A percentile compares a stretch with the other conserved stretches of the same genome.
Conservation (phyloP, 2,888 invertebrate genomes). For the Acanthopleura granulata region DNA sequence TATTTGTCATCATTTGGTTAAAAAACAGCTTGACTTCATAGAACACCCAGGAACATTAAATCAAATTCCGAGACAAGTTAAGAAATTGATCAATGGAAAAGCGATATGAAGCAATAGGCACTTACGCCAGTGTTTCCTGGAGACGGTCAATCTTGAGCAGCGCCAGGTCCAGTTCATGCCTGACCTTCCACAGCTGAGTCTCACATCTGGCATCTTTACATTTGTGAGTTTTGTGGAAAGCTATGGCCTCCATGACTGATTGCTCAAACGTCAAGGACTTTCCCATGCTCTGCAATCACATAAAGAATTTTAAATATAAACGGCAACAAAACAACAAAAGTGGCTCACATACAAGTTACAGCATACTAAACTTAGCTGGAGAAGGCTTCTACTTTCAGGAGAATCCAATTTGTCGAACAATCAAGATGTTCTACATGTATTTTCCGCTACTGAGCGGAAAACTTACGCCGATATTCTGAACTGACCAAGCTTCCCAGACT, state of each 20-base stretch:
- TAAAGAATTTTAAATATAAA: too few species aligned
- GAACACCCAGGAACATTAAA: not conserved
- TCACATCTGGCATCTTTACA: constrained; percentile 77
- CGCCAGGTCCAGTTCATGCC: constrained; percentile 90
- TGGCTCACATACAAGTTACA: too few species aligned
- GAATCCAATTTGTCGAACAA: too few species aligned
- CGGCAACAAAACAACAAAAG: too few species aligned
- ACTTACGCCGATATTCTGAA: too few species aligned
- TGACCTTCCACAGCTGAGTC: constrained; percentile 83
- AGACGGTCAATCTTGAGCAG: constrained; percentile 86
- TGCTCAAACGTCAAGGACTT: constrained; percentile 87
- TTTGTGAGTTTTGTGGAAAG: constrained; percentile 80
- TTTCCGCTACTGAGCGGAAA: too few species aligned
- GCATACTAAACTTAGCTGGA: too few species aligned
- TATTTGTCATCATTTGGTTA: not conserved
- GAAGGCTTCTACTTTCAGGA: too few species aligned
- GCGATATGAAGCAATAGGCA: not conserved
- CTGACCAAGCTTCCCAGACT: too few species aligned
- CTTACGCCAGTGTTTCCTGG: constrained; percentile 80
- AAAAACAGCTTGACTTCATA: not conserved
- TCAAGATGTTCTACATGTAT: too few species aligned
- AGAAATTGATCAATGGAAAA: not conserved
- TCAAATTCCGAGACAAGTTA: not conserved
- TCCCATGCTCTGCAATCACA: constrained; percentile 74
- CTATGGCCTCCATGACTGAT: constrained; percentile 84